Evolutionary conservation across 53 echinoderm and acorn worm species (phyloP), one percentile per base, ranked within the genome.

Genomic region (Astropecten irregularis): DNA sequence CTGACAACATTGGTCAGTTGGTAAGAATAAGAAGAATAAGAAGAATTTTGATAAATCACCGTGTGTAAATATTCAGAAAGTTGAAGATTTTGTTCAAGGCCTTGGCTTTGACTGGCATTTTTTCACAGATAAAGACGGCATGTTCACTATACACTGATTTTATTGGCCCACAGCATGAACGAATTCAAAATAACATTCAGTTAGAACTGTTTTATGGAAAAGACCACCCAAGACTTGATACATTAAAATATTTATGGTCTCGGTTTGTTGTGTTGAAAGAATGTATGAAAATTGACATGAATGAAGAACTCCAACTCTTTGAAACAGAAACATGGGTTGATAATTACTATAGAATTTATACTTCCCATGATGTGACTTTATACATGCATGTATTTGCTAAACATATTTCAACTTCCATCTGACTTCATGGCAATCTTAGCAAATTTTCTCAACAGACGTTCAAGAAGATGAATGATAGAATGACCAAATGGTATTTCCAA

Each of bases 371-470:
- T 70, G 62, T 88, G 6, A 71, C 87, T 30, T 68, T 81, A 57
- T 88, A 88, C 71, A 82, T 87, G 88, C 62, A 82, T 69, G 49
- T 87, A 8, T 27, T 87, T 22, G 82, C 44, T 1, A 64, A 81
- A 54, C 87, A 87, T 87, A 58, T 87, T 18, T 11, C 49, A 22
- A 55, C 50, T 14, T 49, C 68, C 2, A 68, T 82, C 27, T 20
- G 29, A 32, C 36, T 59, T 57, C 88, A 88, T 88, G 71, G 64
- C 0, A 82, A 88, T 69, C 54, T 87, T 31, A 56, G 81, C 7
- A 42, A 69, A 4, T 85, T 85, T 40, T 85, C 82, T 2, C 90
- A 90, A 14, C 90, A 90, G 69, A 81, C 71, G 15, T 86, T 90
- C 69, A 82, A 90, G 64, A 90, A 90, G 61, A 56, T 85, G 65